Evolutionary conservation across 2,888 invertebrate genomes (phyloP).

Genomic region (Hydrotaea diabolus): DNA sequence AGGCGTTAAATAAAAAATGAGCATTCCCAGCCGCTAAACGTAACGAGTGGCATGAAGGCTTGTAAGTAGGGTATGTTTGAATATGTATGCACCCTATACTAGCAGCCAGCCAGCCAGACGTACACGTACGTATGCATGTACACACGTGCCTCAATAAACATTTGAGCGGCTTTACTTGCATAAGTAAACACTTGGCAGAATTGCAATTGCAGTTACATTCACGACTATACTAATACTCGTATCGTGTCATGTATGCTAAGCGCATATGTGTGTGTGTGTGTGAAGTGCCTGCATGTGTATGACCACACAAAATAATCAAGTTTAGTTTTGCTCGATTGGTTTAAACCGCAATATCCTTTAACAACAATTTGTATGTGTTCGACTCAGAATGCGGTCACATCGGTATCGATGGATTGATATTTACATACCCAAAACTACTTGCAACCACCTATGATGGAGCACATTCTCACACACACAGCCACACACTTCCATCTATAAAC

Average conservation of each 20-base stretch:
- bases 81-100: conserved; percentile 25
- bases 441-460: neutral
- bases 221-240: neutral
- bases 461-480: neutral
- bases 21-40: conserved; percentile 38
- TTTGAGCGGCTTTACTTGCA: conserved; percentile 8
- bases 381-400: conserved; percentile 64
- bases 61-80: neutral
- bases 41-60: neutral
- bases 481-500: too few species aligned
- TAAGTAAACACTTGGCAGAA: neutral
- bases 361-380: conserved; percentile 75
- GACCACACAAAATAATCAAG: conserved; percentile 79
- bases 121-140: conserved; percentile 26
- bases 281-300: neutral
- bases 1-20: conserved; percentile 51
- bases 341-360: conserved; percentile 77
- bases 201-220: conserved; percentile 25
- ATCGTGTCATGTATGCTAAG: conserved; percentile 1
- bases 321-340: conserved; percentile 76
- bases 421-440: conserved; percentile 37
- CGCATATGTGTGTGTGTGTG: conserved; percentile 55
- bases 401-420: conserved; percentile 66
- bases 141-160: neutral
- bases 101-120: too few species aligned